A percentile compares a stretch with the other conserved stretches of the same genome.
phyloP scores from a whole-genome alignment of 2,797 vertebrate genomes.

The Myotis pilosus region DNA sequence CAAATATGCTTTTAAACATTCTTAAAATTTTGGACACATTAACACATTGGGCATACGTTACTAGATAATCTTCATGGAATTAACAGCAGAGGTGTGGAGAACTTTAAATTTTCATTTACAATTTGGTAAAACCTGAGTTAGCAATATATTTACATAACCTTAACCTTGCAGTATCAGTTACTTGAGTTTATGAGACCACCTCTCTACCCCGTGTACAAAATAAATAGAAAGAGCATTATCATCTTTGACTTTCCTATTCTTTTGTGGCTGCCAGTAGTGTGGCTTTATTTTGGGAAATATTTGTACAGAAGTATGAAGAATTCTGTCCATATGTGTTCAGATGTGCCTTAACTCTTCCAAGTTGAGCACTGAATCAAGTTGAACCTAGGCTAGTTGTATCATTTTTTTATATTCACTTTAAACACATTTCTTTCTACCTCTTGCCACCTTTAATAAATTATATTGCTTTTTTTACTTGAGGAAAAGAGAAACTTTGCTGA shows the following conservation, averaged over 20 bases:
- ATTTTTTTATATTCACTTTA: not conserved
- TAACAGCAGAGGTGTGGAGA: not conserved
- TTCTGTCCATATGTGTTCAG: not conserved
- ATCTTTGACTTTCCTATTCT: not conserved
- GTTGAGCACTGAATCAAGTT: not conserved
- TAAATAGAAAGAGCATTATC: not conserved
- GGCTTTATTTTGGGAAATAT: not conserved
- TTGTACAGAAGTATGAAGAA: not conserved
- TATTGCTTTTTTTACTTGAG: not conserved
- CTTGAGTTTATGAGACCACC: not conserved
- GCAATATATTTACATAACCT: not conserved
- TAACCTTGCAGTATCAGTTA: not conserved
- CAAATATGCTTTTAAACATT: conserved; percentile 27
- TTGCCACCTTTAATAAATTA: not conserved
- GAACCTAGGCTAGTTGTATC: not conserved
- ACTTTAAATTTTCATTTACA: conserved; percentile 14
- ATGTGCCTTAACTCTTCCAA: not conserved
- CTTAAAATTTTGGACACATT: conserved; percentile 1
- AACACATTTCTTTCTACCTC: not conserved
- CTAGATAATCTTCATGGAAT: not conserved
- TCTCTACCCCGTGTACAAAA: not conserved
- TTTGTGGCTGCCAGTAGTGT: not conserved
- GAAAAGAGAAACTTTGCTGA: not conserved
- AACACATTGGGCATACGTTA: not conserved
- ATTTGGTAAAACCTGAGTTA: not conserved